Percentiles rank a stretch among this genome's conserved stretches.
Evolutionary conservation across 2,797 vertebrate species (phyloP).

Genomic region (Acipenser transmontanus): DNA sequence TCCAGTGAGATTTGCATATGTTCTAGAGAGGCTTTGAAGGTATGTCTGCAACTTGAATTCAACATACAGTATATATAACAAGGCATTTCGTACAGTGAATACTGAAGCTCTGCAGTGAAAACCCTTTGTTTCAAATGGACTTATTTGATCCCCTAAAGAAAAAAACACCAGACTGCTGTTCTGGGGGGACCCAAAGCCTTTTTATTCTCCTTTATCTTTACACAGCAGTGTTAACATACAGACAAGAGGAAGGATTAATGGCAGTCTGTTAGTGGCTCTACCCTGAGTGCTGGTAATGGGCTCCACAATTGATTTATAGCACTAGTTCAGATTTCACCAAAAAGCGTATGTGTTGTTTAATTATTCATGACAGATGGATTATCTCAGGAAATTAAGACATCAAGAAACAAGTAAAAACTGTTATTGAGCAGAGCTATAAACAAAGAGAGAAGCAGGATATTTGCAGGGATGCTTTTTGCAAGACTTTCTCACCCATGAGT

Average conservation of each 20-base stretch:
- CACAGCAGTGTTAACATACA: neutral
- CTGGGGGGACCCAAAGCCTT: too few relatives aligned
- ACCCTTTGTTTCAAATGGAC: too few relatives aligned
- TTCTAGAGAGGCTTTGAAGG: too few relatives aligned
- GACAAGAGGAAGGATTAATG: neutral
- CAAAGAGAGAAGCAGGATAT: constrained; percentile 31
- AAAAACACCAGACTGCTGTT: too few relatives aligned
- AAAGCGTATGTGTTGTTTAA: constrained; percentile 52
- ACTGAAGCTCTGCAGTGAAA: too few relatives aligned
- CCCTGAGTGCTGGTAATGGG: constrained; percentile 33
- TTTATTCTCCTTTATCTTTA: neutral
- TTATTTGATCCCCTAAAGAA: too few relatives aligned
- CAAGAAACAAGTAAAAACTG: constrained; percentile 47
- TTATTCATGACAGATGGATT: constrained; percentile 61
- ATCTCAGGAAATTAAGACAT: constrained; percentile 56
- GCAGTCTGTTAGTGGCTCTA: constrained; percentile 20
- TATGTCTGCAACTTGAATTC: too few relatives aligned
- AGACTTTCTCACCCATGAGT: constrained; percentile 2
- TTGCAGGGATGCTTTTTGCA: constrained; percentile 9
- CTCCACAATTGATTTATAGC: constrained; percentile 50
- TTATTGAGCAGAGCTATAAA: constrained; percentile 43
- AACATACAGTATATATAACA: too few relatives aligned
- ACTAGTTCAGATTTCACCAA: constrained; percentile 45
- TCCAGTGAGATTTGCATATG: too few relatives aligned
- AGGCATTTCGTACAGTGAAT: too few relatives aligned